Conservation (phyloP, 2,888 invertebrate species). For the Halocaridina rubra region DNA sequence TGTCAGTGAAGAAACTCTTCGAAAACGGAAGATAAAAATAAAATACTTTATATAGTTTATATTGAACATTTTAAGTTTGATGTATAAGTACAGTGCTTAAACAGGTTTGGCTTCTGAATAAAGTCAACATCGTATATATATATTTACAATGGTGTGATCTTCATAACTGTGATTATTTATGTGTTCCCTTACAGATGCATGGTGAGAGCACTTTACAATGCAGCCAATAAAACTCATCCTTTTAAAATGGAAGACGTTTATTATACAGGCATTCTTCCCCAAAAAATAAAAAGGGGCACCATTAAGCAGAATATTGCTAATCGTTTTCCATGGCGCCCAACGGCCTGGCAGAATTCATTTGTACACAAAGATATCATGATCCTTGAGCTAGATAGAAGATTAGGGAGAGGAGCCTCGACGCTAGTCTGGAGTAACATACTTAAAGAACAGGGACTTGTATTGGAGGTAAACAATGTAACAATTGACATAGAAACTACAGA, state of each 20-base stretch:
- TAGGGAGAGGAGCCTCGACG: constrained; percentile 8
- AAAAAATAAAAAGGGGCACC: not conserved
- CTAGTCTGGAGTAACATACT: constrained; percentile 21
- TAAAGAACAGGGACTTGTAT: not conserved
- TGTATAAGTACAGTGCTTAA: too few species aligned
- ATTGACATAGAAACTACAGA: too few species aligned
- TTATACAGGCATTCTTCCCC: constrained; percentile 22
- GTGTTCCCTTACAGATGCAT: not conserved
- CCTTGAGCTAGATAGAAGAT: not conserved
- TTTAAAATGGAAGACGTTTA: constrained; percentile 34
- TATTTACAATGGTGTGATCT: too few species aligned
- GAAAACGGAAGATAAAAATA: too few species aligned
- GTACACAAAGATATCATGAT: constrained; percentile 13
- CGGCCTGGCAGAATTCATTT: constrained; percentile 13
- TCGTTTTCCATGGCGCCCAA: constrained; percentile 33
- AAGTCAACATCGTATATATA: too few species aligned
- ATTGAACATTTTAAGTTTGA: too few species aligned
- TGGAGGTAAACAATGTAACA: not conserved
- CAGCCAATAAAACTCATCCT: constrained; percentile 29
- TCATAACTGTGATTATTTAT: too few species aligned
- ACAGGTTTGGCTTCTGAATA: too few species aligned
- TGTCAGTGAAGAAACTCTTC: too few species aligned
- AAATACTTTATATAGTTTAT: too few species aligned
- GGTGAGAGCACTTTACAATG: constrained; percentile 3
- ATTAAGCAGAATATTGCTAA: not conserved